Evolutionary conservation across 1,140 invertebrate species (phyloP), one percentile per base, ranked within the genome.

Genomic region (Bombus sylvicola): DNA sequence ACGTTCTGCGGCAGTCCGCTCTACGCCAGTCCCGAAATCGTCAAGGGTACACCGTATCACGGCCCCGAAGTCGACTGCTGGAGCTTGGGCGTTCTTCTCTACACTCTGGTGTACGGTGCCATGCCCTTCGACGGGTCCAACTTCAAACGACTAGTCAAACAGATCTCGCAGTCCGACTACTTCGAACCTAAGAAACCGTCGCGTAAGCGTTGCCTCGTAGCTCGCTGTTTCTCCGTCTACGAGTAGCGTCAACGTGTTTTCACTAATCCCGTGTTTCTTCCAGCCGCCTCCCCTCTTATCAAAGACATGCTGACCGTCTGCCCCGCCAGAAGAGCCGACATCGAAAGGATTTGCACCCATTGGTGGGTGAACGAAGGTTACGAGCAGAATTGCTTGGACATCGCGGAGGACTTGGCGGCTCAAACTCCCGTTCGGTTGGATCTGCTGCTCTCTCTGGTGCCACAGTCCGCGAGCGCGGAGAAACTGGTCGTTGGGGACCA

Each of bases 111-210:
- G 72, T 99, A 99, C 95, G 99, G 99, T 91, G 98, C 99, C 88
- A 99, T 99, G 99, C 99, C 99, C 41, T 99, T 99, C 94, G 99
- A 99, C 96, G 99, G 99, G 76, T 98, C 98, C 81, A 99, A 99
- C 96, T 99, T 99, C 94, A 99, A 99, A 94, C 96, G 98, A 91
- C 96, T 99, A 90, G 98, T 99, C 75, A 98, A 98, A 95, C 99
- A 99, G 95, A 99, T 99, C 92, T 99, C 98, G 83, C 97, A 98
- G 92, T 99, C 99, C 8, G 98, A 99, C 95, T 99, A 99, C 95
- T 99, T 98, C 93, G 99, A 99, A 95, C 99, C 99, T 25, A 98
- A 98, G 90, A 98, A 97, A 91, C 98, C 98, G 59, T 99, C 99
- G 88, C 97, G 98, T 98, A 95, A 95, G 97, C 96, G 68, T 79